A percentile compares a stretch with the other conserved stretches of the same genome.
phyloP scores from a whole-genome alignment of 2,113 vertebrate species.

The Ceyx margarethae region DNA sequence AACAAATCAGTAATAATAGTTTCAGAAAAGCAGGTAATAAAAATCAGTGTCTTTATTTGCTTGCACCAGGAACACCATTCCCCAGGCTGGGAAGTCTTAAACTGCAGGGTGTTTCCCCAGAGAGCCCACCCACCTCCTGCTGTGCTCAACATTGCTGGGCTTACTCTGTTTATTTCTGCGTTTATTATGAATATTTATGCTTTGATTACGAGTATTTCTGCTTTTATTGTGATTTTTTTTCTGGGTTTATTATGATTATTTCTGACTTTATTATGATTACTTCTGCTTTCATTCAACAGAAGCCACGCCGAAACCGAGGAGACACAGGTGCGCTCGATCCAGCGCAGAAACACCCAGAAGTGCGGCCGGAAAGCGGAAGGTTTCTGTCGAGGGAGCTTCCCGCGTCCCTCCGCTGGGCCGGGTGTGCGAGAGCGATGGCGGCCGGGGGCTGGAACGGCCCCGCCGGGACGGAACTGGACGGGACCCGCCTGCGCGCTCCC shows the following conservation, averaged over 20 bases:
- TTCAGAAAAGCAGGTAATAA: neutral
- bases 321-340: neutral
- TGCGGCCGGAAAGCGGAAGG: accelerated
- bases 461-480: neutral
- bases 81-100: neutral
- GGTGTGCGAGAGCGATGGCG: neutral
- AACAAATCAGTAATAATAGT: neutral
- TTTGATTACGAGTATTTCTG: neutral
- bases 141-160: too few species aligned
- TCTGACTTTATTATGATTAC: neutral
- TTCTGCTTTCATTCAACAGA: neutral
- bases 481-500: neutral
- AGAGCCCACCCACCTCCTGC: neutral
- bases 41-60: neutral
- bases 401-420: neutral
- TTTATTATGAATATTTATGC: neutral
- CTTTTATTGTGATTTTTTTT: too few species aligned
- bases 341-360: too few species aligned
- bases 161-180: too few species aligned
- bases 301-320: neutral
- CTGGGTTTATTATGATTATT: too few species aligned
- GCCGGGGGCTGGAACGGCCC: neutral
- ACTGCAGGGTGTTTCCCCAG: accelerated
- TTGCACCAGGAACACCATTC: neutral
- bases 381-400: neutral